Percentiles rank a stretch among this genome's conserved stretches.
These are phyloP conservation scores for Ochropleura leucogaster DNA, from an alignment of 2,888 invertebrate species.

Conservation along the genomic window DNA sequence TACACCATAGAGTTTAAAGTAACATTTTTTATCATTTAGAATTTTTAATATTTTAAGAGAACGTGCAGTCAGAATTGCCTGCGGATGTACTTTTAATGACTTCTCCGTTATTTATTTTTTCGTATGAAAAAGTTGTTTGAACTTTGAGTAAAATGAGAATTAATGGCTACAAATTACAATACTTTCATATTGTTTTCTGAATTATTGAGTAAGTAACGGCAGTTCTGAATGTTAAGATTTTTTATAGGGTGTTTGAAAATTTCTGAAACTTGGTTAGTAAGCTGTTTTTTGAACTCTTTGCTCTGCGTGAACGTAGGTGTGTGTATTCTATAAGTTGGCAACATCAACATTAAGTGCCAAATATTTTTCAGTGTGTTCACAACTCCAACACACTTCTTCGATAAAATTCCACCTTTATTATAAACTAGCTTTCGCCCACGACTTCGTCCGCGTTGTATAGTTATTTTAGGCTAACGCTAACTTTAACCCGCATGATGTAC, in stretches of 20 bases:
- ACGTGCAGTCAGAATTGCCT: slow-evolving; percentile 59
- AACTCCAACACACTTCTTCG: neutral
- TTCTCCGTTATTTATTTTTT: slow-evolving; percentile 57
- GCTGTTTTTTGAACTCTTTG: neutral
- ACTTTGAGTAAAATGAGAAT: slow-evolving; percentile 55
- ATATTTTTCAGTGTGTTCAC: neutral
- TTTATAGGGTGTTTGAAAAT: slow-evolving; percentile 7
- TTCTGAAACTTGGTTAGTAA: neutral
- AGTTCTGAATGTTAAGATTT: slow-evolving; percentile 10
- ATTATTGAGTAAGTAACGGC: slow-evolving; percentile 22
- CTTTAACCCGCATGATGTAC: no score
- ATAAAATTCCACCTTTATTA: neutral
- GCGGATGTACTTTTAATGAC: slow-evolving; percentile 68
- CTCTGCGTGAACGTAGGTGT: no score
- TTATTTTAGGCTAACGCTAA: no score
- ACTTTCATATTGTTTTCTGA: slow-evolving; percentile 33
- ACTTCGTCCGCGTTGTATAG: no score
- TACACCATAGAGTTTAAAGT: slow-evolving; percentile 67
- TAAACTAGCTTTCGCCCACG: neutral
- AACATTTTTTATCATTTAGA: slow-evolving; percentile 60
- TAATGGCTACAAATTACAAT: slow-evolving; percentile 54
- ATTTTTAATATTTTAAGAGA: slow-evolving; percentile 61
- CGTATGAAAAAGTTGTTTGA: slow-evolving; percentile 54
- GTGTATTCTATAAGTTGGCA: no score
- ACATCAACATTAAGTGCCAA: neutral